Evolutionary conservation across 2,888 invertebrate genomes (phyloP).

Genomic region (Brachyopa scutellaris): DNA sequence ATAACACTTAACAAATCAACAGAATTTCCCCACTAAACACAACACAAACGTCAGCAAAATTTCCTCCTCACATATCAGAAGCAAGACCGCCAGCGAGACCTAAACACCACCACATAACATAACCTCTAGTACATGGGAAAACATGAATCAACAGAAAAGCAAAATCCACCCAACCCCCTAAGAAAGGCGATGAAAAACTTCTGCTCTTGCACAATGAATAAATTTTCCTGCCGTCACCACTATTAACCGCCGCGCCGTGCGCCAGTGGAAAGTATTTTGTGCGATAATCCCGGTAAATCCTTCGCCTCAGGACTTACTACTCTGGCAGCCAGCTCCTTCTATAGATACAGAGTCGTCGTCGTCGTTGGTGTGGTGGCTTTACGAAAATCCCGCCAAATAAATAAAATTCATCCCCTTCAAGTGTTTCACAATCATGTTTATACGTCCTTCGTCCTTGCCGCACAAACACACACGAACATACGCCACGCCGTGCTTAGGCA

Average conservation of each 20-base stretch:
- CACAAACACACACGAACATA: not conserved
- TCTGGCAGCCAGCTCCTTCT: conserved; percentile 54
- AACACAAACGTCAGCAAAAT: conserved; percentile 37
- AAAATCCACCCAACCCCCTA: not conserved
- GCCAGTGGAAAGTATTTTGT: conserved; percentile 64
- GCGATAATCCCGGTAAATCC: conserved; percentile 71
- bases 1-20: conserved; percentile 68
- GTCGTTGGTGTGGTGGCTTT: conserved; percentile 35
- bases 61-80: conserved; percentile 21
- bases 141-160: conserved; percentile 33
- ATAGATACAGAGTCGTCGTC: conserved; percentile 3
- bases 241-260: conserved; percentile 29
- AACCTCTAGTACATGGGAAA: conserved; percentile 38
- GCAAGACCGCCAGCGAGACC: conserved; percentile 26
- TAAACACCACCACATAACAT: conserved; percentile 56
- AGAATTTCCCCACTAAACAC: conserved; percentile 22
- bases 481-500: not conserved
- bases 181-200: conserved; percentile 17
- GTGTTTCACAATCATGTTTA: conserved; percentile 69
- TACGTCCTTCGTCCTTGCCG: conserved; percentile 52
- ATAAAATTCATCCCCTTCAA: conserved; percentile 72
- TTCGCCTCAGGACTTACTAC: conserved; percentile 63
- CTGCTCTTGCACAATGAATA: conserved; percentile 63
- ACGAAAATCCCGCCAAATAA: conserved; percentile 70
- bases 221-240: conserved; percentile 59